A percentile compares a stretch with the other conserved stretches of the same genome.
phyloP scores from a whole-genome alignment of 1,140 invertebrate species.

The Drosophila ananassae region DNA sequence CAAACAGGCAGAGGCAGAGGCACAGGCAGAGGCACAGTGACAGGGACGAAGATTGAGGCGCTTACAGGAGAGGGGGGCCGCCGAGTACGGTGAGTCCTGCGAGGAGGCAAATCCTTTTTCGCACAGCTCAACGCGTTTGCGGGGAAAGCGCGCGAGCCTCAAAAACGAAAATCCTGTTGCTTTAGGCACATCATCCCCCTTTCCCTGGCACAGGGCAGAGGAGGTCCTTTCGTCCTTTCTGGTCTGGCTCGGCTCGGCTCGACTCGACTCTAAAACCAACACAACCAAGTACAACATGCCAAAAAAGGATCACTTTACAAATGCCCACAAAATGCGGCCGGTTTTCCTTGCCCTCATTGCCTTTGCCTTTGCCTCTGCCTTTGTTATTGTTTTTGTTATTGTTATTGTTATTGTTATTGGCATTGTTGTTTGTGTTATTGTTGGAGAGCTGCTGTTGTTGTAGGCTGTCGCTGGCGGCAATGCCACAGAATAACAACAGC shows the following conservation, averaged over 20 bases:
- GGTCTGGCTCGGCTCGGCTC: slow-evolving; percentile 17
- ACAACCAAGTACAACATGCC: slow-evolving; percentile 22
- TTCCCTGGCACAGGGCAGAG: slow-evolving; percentile 13
- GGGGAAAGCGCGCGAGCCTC: slow-evolving; percentile 36
- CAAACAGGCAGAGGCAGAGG: slow-evolving; percentile 5
- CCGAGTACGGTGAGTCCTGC: neutral
- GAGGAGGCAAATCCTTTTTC: slow-evolving; percentile 64
- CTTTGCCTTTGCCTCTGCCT: slow-evolving; percentile 16
- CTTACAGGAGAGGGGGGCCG: slow-evolving; percentile 2
- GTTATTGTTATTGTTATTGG: slow-evolving; percentile 23
- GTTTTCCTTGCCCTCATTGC: slow-evolving; percentile 28
- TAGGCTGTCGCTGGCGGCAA: slow-evolving; percentile 46
- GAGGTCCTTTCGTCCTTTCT: slow-evolving; percentile 29
- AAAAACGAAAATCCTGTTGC: slow-evolving; percentile 61
- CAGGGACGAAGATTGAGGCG: neutral
- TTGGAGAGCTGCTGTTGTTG: slow-evolving; percentile 15
- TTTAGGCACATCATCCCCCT: slow-evolving; percentile 49
- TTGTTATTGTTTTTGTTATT: slow-evolving; percentile 17
- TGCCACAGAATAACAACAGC: slow-evolving; percentile 30
- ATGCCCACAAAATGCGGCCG: slow-evolving; percentile 75
- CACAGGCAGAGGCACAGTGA: neutral
- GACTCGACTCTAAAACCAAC: slow-evolving; percentile 58
- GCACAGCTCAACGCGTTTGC: slow-evolving; percentile 69
- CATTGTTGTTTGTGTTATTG: slow-evolving; percentile 20
- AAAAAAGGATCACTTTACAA: slow-evolving; percentile 76